phyloP scores from a whole-genome alignment of 1,140 invertebrate genomes.

The Lamellibrachia luymesi region DNA sequence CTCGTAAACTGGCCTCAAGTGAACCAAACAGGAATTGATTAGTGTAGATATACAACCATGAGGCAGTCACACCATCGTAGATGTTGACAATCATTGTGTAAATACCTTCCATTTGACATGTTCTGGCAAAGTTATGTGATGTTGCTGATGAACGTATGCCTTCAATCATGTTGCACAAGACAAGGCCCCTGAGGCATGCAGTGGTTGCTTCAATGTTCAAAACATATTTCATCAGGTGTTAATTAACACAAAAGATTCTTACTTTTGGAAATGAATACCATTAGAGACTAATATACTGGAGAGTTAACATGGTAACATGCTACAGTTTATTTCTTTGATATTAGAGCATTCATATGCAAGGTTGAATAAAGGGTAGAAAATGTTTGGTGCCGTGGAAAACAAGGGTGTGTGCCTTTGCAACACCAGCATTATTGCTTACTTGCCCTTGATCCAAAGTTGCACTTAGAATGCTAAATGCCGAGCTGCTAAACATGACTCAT shows the following conservation, averaged over 20 bases:
- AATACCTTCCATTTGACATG: not conserved
- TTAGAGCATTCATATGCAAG: not conserved
- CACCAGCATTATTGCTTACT: not conserved
- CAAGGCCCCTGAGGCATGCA: not conserved
- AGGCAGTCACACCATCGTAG: not conserved
- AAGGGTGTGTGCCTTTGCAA: not conserved
- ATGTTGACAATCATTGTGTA: not conserved
- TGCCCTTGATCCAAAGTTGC: not conserved
- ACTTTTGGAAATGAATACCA: not conserved
- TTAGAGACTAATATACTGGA: too few relatives aligned
- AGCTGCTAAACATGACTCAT: not conserved
- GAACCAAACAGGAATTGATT: not conserved
- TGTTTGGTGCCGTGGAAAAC: not conserved
- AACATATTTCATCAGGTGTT: not conserved
- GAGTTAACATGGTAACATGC: too few relatives aligned
- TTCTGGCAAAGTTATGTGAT: not conserved
- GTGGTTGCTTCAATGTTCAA: not conserved
- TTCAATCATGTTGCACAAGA: not conserved
- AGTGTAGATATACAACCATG: not conserved
- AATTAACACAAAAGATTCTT: not conserved
- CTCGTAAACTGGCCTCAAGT: not conserved
- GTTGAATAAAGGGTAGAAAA: not conserved
- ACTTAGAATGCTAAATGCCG: not conserved
- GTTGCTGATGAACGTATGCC: not conserved
- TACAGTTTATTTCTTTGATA: too few relatives aligned